Percentiles rank a stretch among this genome's conserved stretches.
These are phyloP conservation scores for Drosophila ustulata DNA, from an alignment of 2,888 invertebrate genomes.

Conservation along the genomic window DNA sequence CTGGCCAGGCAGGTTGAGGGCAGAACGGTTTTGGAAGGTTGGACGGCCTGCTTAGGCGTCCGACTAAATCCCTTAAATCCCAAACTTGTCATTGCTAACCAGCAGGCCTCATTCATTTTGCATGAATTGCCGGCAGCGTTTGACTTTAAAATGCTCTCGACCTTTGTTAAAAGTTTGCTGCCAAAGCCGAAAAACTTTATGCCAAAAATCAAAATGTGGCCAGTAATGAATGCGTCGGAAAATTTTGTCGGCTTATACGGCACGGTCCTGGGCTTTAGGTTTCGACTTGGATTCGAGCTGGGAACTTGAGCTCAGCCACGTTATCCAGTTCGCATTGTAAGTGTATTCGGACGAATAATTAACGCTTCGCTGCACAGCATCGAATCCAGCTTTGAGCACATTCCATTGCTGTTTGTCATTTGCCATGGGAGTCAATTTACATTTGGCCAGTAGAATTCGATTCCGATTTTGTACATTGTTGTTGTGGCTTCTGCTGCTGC, in stretches of 20 bases:
- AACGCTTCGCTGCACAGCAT: slow-evolving; percentile 68
- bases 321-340: slow-evolving; percentile 1
- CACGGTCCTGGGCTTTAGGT: slow-evolving; percentile 1
- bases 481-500: slow-evolving; percentile 16
- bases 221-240: slow-evolving; percentile 68
- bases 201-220: slow-evolving; percentile 71
- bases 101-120: slow-evolving; percentile 69
- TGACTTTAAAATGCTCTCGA: slow-evolving; percentile 74
- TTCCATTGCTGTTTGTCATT: slow-evolving; percentile 55
- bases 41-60: slow-evolving; percentile 30
- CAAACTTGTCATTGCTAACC: slow-evolving; percentile 59
- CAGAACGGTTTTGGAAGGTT: neutral
- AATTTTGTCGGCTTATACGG: slow-evolving; percentile 40
- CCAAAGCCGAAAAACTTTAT: slow-evolving; percentile 53
- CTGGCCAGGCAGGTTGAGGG: slow-evolving; percentile 4
- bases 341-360: slow-evolving; percentile 61
- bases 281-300: neutral
- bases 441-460: slow-evolving; percentile 56
- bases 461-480: slow-evolving; percentile 40
- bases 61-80: slow-evolving; percentile 66
- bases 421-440: slow-evolving; percentile 63
- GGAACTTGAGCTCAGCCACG: neutral
- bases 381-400: slow-evolving; percentile 33
- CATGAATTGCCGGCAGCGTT: slow-evolving; percentile 68
- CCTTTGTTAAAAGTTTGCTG: slow-evolving; percentile 72